Percentiles rank a stretch among this genome's conserved stretches.
These are phyloP conservation scores for Meda fulgida DNA, from an alignment of 2,797 vertebrate genomes.

Conservation along the genomic window DNA sequence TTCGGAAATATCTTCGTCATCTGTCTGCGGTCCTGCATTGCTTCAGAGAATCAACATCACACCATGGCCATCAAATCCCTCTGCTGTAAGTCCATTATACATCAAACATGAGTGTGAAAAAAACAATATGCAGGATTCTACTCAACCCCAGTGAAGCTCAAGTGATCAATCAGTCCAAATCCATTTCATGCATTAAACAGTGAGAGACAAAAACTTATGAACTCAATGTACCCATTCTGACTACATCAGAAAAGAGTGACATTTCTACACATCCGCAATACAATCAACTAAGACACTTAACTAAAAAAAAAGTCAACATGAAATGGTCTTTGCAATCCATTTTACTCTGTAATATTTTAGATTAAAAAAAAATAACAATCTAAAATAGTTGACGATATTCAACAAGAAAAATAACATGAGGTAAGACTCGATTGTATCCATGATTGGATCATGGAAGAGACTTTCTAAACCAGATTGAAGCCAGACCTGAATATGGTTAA, in stretches of 20 bases:
- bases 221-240: not conserved
- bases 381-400: not conserved
- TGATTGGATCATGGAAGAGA: not conserved
- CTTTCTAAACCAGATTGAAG: not conserved
- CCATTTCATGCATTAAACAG: not conserved
- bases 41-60: slow-evolving; percentile 67
- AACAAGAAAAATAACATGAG: not conserved
- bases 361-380: not conserved
- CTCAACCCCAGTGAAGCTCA: not conserved
- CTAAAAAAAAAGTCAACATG: not conserved
- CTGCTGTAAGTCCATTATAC: slow-evolving; percentile 70
- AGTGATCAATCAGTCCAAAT: slow-evolving; percentile 3
- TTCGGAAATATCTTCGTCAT: slow-evolving; percentile 73
- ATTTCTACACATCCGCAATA: not conserved
- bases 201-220: not conserved
- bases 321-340: not conserved
- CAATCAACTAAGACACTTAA: not conserved
- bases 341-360: not conserved
- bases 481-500: not conserved
- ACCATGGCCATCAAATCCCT: slow-evolving; percentile 75
- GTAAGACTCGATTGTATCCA: not conserved
- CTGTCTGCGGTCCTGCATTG: slow-evolving; percentile 67
- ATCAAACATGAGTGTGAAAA: not conserved
- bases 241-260: not conserved
- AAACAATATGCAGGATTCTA: not conserved